These are phyloP conservation scores for Campoletis sonorensis DNA, from an alignment of 1,140 invertebrate genomes.

Conservation along the genomic window DNA sequence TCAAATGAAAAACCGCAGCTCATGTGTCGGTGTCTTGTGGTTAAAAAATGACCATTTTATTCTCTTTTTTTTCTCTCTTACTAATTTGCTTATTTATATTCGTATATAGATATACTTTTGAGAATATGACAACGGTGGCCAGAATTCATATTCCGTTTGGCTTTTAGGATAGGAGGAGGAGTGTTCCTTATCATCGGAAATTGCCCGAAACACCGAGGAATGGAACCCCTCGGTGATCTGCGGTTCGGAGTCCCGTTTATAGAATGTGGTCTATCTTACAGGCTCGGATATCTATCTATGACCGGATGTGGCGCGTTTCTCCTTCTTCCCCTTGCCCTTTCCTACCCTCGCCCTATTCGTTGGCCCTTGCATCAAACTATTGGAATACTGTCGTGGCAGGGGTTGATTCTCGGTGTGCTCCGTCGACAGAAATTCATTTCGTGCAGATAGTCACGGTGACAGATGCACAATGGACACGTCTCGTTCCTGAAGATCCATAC, in stretches of 20 bases:
- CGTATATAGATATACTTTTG: too few species aligned
- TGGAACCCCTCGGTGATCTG: slow-evolving; percentile 35
- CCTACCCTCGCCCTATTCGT: slow-evolving; percentile 5
- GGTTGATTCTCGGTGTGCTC: not conserved
- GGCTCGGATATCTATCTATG: slow-evolving; percentile 37
- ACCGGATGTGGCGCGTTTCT: slow-evolving; percentile 40
- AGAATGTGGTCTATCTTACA: not conserved
- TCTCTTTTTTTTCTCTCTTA: too few species aligned
- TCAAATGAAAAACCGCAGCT: too few species aligned
- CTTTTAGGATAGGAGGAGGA: not conserved
- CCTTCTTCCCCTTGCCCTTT: slow-evolving; percentile 26
- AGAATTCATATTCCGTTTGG: not conserved
- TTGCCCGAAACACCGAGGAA: slow-evolving; percentile 38
- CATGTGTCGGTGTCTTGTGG: too few species aligned
- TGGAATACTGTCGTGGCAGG: not conserved
- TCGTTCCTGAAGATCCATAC: not conserved
- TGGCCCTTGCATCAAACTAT: slow-evolving; percentile 9
- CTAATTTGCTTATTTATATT: too few species aligned
- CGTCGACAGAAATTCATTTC: not conserved
- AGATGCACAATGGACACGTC: not conserved
- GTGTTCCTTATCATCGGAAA: slow-evolving; percentile 46
- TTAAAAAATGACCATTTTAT: too few species aligned
- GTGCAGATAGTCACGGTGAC: not conserved
- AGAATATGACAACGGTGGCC: not conserved
- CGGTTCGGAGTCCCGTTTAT: not conserved